Percentiles rank a stretch among this genome's conserved stretches.
These are phyloP conservation scores for Acipenser oxyrinchus DNA, from an alignment of 2,797 vertebrate genomes.

Conservation along the genomic window DNA sequence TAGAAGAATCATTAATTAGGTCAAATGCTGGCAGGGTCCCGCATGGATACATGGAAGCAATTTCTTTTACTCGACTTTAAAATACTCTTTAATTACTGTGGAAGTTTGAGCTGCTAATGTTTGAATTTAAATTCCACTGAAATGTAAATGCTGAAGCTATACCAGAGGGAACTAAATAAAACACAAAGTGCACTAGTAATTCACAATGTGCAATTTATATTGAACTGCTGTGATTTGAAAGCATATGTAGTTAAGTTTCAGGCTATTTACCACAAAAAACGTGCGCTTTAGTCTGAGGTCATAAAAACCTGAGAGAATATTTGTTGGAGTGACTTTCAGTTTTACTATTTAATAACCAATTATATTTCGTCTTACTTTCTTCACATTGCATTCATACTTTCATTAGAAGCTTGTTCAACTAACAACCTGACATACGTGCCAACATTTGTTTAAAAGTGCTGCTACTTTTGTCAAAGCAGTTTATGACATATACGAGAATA, in stretches of 20 bases:
- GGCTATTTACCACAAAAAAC: constrained; percentile 2
- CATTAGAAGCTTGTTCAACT: too few species aligned
- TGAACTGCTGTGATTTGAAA: constrained; percentile 20
- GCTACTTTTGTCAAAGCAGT: too few species aligned
- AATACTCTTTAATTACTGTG: constrained; percentile 36
- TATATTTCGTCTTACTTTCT: too few species aligned
- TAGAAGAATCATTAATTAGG: constrained; percentile 58
- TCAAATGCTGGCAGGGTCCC: constrained; percentile 42
- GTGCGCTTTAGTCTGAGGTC: not conserved
- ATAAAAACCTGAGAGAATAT: not conserved
- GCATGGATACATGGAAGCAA: constrained; percentile 25
- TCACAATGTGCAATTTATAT: constrained; percentile 21
- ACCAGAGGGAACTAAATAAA: constrained; percentile 25
- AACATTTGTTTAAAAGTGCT: too few species aligned
- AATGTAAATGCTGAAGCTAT: constrained; percentile 23
- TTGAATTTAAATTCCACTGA: constrained; percentile 34
- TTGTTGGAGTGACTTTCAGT: constrained; percentile 3
- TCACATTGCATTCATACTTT: too few species aligned
- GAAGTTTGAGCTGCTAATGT: constrained; percentile 37
- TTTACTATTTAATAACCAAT: not conserved
- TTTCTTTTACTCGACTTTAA: constrained; percentile 24
- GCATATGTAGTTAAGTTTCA: constrained; percentile 16
- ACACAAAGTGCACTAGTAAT: constrained; percentile 15
- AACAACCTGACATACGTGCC: too few species aligned
- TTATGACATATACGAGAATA: too few species aligned